Base-by-base conservation (phyloP, 2,888 invertebrate genomes). In the Ametastegia equiseti region DNA sequence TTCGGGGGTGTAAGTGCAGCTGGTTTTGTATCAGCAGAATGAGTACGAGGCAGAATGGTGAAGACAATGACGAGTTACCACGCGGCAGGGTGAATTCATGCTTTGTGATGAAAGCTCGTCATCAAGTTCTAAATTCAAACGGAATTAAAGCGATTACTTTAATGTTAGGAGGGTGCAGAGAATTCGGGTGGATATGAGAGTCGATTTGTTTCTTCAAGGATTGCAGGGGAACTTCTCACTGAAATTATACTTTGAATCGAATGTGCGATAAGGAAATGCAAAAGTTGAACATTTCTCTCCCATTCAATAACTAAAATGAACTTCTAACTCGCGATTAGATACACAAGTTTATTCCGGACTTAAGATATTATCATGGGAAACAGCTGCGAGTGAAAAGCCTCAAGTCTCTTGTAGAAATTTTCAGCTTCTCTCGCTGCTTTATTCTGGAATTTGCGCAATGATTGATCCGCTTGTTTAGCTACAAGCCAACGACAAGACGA, bases 91-190 rank as follows among this genome's bases (percentile, higher is more conserved):
- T 9, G 11, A 50, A 54, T 36, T 75, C n/a, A 75, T 54, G 36
- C 45, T 54, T 75, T 75, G 75, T 54, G 19, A 50, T 15, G 19
- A n/a, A 19, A 33, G 1, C 75, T 54, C 54, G 50, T 54, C 75
- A 19, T 54, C 54, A 36, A n/a, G 36, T 75, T 75, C 54, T 75
- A 54, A 75, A 75, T 75, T 75, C 54, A 50, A 50, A 75, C 36
- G 75, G 54, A 36, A 75, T 75, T 75, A 75, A 75, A 75, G n/a
- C 39, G 75, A 75, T 75, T 54, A 36, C 75, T 36, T 75, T 50
- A 23, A 75, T 36, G 75, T 54, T 54, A 54, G 36, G 33, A 75
- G 75, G 54, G 75, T 36, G 50, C 4, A 30, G 54, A 36, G 30
- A 19, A 54, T 54, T 15, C 27, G 30, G 47, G 75, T 45, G 54